phyloP scores from a whole-genome alignment of 2,888 invertebrate genomes.

The Meiosimyza platycephala region DNA sequence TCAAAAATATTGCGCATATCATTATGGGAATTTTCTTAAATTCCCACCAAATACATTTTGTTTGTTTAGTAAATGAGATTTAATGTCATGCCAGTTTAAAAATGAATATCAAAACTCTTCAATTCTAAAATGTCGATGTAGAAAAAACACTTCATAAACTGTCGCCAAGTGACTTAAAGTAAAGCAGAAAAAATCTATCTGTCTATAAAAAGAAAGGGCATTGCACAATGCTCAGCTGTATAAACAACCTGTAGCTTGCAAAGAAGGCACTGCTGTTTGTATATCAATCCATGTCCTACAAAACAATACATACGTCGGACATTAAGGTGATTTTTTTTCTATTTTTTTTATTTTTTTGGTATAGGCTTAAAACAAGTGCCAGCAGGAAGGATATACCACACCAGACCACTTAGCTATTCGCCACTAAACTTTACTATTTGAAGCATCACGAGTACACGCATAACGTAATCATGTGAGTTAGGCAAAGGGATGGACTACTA shows the following conservation, averaged over 20 bases:
- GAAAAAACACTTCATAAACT: background rate
- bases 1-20: too few relatives aligned
- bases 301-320: background rate
- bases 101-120: background rate
- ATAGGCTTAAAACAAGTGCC: constrained; percentile 11
- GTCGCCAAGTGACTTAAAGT: background rate
- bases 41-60: background rate
- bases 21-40: too few relatives aligned
- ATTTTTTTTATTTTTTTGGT: background rate
- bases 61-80: constrained; percentile 11
- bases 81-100: background rate
- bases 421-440: background rate
- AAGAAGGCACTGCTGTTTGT: background rate
- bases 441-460: background rate
- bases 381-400: constrained; percentile 20
- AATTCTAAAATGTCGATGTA: background rate
- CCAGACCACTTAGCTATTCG: background rate
- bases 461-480: background rate
- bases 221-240: constrained; percentile 25
- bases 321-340: background rate
- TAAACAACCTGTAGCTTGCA: constrained; percentile 20
- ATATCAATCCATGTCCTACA: background rate
- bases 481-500: background rate
- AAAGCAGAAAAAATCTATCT: background rate
- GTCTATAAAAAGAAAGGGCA: background rate